phyloP scores from a whole-genome alignment of 2,797 vertebrate genomes.

The Florisuga fusca region DNA sequence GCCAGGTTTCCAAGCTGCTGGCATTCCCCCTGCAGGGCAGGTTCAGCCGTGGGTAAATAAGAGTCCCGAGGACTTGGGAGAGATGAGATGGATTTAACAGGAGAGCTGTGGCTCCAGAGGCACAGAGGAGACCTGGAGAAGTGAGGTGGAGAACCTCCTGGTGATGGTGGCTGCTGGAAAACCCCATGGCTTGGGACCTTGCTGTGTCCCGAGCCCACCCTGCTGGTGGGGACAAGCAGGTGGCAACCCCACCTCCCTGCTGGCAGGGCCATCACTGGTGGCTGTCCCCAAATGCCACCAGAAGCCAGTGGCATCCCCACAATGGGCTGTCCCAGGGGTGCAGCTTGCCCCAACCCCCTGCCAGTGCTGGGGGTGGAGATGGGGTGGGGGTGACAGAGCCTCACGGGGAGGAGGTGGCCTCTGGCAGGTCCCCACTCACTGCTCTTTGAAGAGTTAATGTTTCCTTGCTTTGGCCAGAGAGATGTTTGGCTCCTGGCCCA shows the following conservation, averaged over 20 bases:
- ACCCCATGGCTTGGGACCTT: neutral
- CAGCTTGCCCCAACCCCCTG: neutral
- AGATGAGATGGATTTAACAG: conserved; percentile 58
- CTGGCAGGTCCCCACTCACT: neutral
- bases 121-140: neutral
- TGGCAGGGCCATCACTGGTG: neutral
- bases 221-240: neutral
- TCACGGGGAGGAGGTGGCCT: fast-evolving
- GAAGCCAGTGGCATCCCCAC: fast-evolving
- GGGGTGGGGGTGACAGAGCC: fast-evolving
- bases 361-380: neutral
- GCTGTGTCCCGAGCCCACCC: fast-evolving
- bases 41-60: conserved; percentile 40
- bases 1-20: conserved; percentile 51
- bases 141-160: neutral
- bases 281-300: neutral
- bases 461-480: neutral
- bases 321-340: fast-evolving
- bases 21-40: conserved; percentile 42
- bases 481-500: conserved; percentile 42
- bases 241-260: fast-evolving
- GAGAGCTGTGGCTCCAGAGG: neutral
- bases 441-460: neutral
- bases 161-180: neutral
- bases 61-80: neutral